Conservation (phyloP, 2,888 invertebrate species). For the Carpatolechia fugitivella region DNA sequence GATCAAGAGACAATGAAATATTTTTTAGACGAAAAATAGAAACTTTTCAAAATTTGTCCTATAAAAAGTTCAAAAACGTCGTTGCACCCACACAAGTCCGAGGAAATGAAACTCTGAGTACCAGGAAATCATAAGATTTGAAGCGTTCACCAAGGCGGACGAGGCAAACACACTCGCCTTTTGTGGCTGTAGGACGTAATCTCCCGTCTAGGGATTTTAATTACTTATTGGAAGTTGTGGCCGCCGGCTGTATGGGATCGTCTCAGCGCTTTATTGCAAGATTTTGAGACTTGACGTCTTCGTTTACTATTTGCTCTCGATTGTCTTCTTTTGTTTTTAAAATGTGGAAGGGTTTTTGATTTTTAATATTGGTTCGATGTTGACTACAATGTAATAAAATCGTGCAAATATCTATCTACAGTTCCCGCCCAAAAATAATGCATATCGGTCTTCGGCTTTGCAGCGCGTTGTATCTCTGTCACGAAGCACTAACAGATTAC, state of each 20-base stretch:
- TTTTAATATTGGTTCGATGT: too few species aligned
- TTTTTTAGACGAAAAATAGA: too few species aligned
- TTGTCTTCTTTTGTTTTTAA: background rate
- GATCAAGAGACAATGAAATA: too few species aligned
- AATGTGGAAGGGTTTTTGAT: background rate
- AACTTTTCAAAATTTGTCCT: too few species aligned
- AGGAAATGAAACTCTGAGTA: slow-evolving; percentile 28
- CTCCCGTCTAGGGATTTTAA: slow-evolving; percentile 73
- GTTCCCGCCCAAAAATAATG: too few species aligned
- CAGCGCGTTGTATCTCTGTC: too few species aligned
- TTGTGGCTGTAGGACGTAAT: slow-evolving; percentile 65
- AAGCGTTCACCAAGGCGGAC: slow-evolving; percentile 51
- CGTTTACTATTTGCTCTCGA: slow-evolving; percentile 18
- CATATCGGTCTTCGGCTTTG: too few species aligned
- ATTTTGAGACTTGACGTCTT: slow-evolving; percentile 51
- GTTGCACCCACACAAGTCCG: background rate
- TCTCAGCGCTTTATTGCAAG: slow-evolving; percentile 68
- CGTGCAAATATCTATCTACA: too few species aligned
- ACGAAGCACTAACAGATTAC: too few species aligned
- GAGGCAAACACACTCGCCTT: slow-evolving; percentile 61
- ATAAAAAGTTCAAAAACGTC: background rate
- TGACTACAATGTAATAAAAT: too few species aligned
- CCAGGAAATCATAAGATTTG: slow-evolving; percentile 60
- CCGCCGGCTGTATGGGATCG: slow-evolving; percentile 69
- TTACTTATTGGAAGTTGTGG: slow-evolving; percentile 78